A percentile compares a stretch with the other conserved stretches of the same genome.
Evolutionary conservation across 2,888 invertebrate genomes (phyloP).

Genomic region (Pinctada fucata): DNA sequence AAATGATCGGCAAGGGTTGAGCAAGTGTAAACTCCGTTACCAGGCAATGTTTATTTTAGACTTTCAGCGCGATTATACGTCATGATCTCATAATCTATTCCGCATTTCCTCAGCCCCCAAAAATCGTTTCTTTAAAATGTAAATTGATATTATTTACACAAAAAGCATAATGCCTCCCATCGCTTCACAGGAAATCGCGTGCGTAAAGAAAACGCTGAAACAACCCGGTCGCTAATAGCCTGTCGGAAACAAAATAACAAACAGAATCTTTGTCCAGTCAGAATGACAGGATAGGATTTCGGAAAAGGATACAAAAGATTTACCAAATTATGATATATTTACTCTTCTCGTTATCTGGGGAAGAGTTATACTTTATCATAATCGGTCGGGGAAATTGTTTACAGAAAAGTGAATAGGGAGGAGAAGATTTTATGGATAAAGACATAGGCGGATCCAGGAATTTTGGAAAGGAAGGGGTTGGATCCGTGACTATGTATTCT

Average conservation of each 20-base stretch:
- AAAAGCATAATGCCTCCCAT: not conserved
- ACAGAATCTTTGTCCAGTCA: slow-evolving; percentile 14
- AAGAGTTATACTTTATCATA: not conserved
- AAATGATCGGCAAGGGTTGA: not conserved
- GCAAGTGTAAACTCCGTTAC: not conserved
- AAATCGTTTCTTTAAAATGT: slow-evolving; percentile 1
- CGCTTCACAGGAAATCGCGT: slow-evolving; percentile 23
- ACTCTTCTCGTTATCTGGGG: slow-evolving; percentile 16
- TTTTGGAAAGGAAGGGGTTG: too few species aligned
- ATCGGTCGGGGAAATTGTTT: not conserved
- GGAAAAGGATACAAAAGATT: slow-evolving; percentile 20
- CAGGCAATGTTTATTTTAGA: not conserved
- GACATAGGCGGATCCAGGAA: too few species aligned
- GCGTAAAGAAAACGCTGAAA: slow-evolving; percentile 8
- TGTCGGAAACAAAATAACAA: slow-evolving; percentile 24
- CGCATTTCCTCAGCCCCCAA: not conserved
- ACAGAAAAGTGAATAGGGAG: not conserved
- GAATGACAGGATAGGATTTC: slow-evolving; percentile 19
- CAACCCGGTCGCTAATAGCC: slow-evolving; percentile 15
- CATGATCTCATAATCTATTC: slow-evolving; percentile 3
- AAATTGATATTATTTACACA: slow-evolving; percentile 4
- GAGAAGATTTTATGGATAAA: not conserved
- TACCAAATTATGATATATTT: slow-evolving; percentile 34
- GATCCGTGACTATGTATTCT: too few species aligned
- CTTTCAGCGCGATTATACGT: not conserved